A percentile compares a stretch with the other conserved stretches of the same genome.
Evolutionary conservation across 2,888 invertebrate genomes (phyloP).

Genomic region (Acleris emargana): DNA sequence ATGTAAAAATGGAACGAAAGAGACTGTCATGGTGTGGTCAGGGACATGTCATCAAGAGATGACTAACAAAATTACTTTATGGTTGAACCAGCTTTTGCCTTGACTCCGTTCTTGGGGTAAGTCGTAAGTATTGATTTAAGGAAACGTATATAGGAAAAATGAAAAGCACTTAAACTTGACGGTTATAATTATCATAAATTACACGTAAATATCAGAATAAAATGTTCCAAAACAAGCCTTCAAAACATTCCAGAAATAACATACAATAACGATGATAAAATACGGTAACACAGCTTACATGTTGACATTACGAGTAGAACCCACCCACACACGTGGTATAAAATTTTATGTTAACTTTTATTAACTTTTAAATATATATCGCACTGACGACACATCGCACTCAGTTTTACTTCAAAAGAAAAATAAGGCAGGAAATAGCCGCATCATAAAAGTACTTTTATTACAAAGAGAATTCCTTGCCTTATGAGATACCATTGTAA

Average conservation of each 20-base stretch:
- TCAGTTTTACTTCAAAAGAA: constrained; percentile 1
- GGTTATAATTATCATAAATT: background rate
- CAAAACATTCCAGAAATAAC: background rate
- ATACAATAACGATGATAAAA: no score
- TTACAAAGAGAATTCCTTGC: constrained; percentile 1
- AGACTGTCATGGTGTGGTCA: no score
- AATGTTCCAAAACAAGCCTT: background rate
- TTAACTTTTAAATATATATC: constrained; percentile 7
- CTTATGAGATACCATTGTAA: constrained; percentile 6
- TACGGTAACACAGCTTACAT: background rate
- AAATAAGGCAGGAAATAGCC: constrained; percentile 9
- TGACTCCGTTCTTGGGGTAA: no score
- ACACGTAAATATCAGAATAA: background rate
- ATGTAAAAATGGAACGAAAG: no score
- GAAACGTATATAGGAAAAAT: no score
- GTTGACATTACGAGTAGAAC: background rate
- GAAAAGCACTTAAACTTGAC: background rate
- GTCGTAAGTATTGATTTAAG: no score
- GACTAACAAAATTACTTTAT: no score
- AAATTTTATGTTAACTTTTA: constrained; percentile 3
- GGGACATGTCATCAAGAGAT: no score
- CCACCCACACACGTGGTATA: background rate
- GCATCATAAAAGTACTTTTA: constrained; percentile 12
- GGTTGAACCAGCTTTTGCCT: no score
- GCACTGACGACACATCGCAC: background rate